These are phyloP conservation scores for Tautogolabrus adspersus DNA, from an alignment of 2,113 vertebrate genomes.

Conservation along the genomic window DNA sequence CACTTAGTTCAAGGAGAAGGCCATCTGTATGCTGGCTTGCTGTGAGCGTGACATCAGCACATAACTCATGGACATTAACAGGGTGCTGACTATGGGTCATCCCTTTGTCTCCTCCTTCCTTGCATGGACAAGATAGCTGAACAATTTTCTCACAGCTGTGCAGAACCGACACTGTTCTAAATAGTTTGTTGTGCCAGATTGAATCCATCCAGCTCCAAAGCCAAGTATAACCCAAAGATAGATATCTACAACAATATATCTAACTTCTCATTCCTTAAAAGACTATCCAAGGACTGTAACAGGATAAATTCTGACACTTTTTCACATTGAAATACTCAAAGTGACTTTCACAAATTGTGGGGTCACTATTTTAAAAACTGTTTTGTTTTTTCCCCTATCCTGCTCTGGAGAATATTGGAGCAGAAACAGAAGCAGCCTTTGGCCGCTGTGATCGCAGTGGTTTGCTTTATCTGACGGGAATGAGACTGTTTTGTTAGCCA, in stretches of 20 bases:
- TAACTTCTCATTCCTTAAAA: not conserved
- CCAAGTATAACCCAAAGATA: constrained; percentile 7
- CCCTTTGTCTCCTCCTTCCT: constrained; percentile 31
- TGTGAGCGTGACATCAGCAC: constrained; percentile 69
- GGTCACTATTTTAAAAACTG: not conserved
- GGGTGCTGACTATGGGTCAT: constrained; percentile 54
- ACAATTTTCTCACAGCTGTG: constrained; percentile 23
- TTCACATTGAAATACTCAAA: no score
- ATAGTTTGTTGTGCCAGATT: constrained; percentile 11
- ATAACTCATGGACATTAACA: constrained; percentile 62
- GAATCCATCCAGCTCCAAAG: constrained; percentile 3
- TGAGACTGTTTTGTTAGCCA: no score
- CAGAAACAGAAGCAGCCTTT: no score
- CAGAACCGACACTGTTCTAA: not conserved
- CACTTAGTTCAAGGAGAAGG: constrained; percentile 56
- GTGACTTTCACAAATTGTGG: not conserved
- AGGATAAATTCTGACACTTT: no score
- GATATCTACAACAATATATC: not conserved
- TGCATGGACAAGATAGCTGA: constrained; percentile 27
- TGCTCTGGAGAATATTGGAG: no score
- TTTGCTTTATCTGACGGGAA: not conserved
- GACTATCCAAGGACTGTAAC: not conserved
- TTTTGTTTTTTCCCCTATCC: not conserved
- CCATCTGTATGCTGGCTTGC: constrained; percentile 63
- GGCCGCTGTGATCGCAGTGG: not conserved